Evolutionary conservation across 2,113 vertebrate species (phyloP).

Genomic region (Carlito syrichta): DNA sequence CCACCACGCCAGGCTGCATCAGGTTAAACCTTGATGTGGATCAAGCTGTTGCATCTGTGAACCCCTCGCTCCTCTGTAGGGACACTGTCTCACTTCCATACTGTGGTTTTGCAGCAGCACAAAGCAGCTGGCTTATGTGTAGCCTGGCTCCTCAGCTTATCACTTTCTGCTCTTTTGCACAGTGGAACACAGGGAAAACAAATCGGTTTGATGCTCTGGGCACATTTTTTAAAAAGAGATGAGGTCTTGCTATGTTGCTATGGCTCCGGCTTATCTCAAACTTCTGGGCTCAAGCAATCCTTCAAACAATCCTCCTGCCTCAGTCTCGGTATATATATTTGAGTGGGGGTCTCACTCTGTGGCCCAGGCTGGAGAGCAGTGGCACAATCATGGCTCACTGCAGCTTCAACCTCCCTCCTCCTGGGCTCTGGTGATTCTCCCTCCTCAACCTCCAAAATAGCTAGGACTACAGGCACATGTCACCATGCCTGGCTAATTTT

Average conservation of each 20-base stretch:
- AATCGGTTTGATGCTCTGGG: not conserved
- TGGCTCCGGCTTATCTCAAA: not conserved
- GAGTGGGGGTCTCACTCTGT: too few relatives aligned
- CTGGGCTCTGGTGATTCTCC: too few relatives aligned
- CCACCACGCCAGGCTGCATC: too few relatives aligned
- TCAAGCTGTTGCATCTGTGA: not conserved
- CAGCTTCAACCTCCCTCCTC: too few relatives aligned
- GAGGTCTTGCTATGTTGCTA: not conserved
- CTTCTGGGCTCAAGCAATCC: not conserved
- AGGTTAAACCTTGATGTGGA: not conserved
- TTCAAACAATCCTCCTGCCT: not conserved
- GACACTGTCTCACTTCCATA: accelerated
- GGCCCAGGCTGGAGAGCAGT: too few relatives aligned
- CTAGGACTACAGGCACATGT: too few relatives aligned
- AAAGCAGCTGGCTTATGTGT: not conserved
- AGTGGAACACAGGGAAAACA: not conserved
- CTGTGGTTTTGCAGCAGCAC: not conserved
- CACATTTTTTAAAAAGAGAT: not conserved
- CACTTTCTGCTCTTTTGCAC: not conserved
- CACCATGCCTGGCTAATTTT: too few relatives aligned
- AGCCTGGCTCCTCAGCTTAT: not conserved
- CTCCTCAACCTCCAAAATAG: too few relatives aligned
- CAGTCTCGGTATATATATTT: not conserved
- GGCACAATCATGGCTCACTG: too few relatives aligned
- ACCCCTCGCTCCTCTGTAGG: not conserved